A percentile compares a stretch with the other conserved stretches of the same genome.
Evolutionary conservation across 2,113 vertebrate species (phyloP).

Genomic region (Campylomormyrus tamandua): DNA sequence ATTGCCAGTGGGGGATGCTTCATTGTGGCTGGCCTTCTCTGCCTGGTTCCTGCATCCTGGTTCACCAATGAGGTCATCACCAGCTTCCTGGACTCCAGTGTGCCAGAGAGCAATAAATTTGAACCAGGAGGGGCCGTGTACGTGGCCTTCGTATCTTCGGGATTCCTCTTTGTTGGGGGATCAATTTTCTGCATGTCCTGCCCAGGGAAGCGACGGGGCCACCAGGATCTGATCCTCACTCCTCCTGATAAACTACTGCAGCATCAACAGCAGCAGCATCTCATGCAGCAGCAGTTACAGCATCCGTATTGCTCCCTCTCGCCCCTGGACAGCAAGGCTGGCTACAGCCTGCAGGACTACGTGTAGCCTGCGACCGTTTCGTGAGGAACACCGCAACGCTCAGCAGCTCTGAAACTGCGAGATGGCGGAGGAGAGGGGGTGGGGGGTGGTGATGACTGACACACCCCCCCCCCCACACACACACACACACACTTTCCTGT

Average conservation of each 20-base stretch:
- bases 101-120: conserved; percentile 83
- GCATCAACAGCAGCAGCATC: conserved; percentile 58
- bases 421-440: neutral
- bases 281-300: conserved; percentile 58
- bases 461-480: neutral
- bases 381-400: neutral
- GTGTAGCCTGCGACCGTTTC: conserved; percentile 54
- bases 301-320: conserved; percentile 65
- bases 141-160: conserved; percentile 78
- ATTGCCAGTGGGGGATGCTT: conserved; percentile 80
- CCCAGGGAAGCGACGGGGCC: conserved; percentile 62
- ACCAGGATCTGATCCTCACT: conserved; percentile 62
- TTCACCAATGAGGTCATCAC: conserved; percentile 85
- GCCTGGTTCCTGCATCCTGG: conserved; percentile 83
- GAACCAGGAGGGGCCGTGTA: conserved; percentile 89
- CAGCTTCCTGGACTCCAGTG: conserved; percentile 74
- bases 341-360: conserved; percentile 86
- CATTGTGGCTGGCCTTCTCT: conserved; percentile 70
- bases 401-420: neutral
- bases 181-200: conserved; percentile 82
- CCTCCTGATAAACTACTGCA: conserved; percentile 62
- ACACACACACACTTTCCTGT: conserved; percentile 29
- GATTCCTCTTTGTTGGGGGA: conserved; percentile 76
- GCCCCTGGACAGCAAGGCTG: conserved; percentile 64
- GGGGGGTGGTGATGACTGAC: conserved; percentile 9